Evolutionary conservation across 2,888 invertebrate species (phyloP), one percentile per base, ranked within the genome.

Genomic region (Drosophila merina): DNA sequence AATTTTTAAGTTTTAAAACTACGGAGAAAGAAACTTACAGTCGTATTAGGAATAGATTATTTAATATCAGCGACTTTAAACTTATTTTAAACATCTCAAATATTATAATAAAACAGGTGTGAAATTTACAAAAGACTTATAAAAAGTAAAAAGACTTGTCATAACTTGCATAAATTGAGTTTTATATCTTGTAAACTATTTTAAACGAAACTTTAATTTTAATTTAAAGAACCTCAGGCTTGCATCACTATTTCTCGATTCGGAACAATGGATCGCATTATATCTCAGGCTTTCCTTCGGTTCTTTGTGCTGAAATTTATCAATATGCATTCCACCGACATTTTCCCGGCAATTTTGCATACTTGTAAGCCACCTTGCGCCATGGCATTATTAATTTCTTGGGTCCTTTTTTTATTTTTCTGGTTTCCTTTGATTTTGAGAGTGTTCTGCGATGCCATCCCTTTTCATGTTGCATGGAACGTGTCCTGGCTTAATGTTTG

Each of bases 261-360:
- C 25, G 6, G 25, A 5, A 10, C 8, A 31, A 48, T 62, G 25
- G 36, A 25, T n/a, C 10, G 20, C 72, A 49, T 52, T 48, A 47
- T 52, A 36, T 31, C 42, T 26, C 12, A 26, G 51, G 30, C 51
- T 64, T 49, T 30, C 12, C 44, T 54, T 38, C 44, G 51, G 31
- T 48, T 49, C 62, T 50, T 60, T 44, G 60, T 57, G 14, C 57
- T 55, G 62, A 67, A 72, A 77, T 77, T 77, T 79, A 79, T 80
- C 80, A 77, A 80, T 77, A 77, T 80, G 72, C 79, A 59, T 52
- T 76, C 71, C 77, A 25, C 36, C 26, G 33, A 30, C 44, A 72
- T 76, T 57, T 57, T 59, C 57, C 49, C 47, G 58, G 68, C 77
- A 57, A 77, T 66, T 77, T 78, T 75, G 66, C 78, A 67, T 75